Evolutionary conservation across 2,113 vertebrate genomes (phyloP), one percentile per base, ranked within the genome.

Genomic region (Halichoeres trimaculatus): DNA sequence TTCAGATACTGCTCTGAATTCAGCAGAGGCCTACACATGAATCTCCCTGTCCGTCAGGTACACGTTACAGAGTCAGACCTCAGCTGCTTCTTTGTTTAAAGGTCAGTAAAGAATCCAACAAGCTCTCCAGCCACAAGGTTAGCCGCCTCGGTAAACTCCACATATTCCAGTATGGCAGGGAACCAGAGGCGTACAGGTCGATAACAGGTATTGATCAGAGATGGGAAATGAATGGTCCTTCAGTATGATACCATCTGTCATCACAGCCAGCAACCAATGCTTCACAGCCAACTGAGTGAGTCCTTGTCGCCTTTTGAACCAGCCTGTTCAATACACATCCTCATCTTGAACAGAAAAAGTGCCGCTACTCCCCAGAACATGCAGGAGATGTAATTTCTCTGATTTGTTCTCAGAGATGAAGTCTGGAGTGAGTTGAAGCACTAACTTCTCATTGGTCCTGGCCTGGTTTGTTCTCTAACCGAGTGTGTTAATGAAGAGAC

Each of bases 191-290:
- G 47, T 78, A 50, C 8, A 63, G 69, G 57, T 82, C 35, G 30
- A 75, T 85, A 69, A 70, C 76, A 59, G 14, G 35, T 77, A 89
- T 90, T 78, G 86, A 91, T 88, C 71, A 17, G 17, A 41, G 40
- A 26, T 48, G 45, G 70, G 75, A 70, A 80, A 90, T 68, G 62
- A 67, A 84, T 74, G 63, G 47, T 26, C 76, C 71, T 76, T 67
- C 69, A 62, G 70, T 59, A 70, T 36, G 55, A 70, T 48, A 73
- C 70, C 82, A 70, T 89, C 70, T 69, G 36, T 87, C 74, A 76
- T 84, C 47, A 63, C 36, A 48, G 48, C 36, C 41, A 76, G 61
- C 51, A 68, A 70, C 38, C 52, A 51, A 30, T 63, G 53, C 43
- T 51, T 61, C 35, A n/a, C 23, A 20, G 5, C 30, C 50, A 41